Evolutionary conservation across 2,797 vertebrate species (phyloP), one percentile per base, ranked within the genome.

Genomic region (Podargus strigoides): DNA sequence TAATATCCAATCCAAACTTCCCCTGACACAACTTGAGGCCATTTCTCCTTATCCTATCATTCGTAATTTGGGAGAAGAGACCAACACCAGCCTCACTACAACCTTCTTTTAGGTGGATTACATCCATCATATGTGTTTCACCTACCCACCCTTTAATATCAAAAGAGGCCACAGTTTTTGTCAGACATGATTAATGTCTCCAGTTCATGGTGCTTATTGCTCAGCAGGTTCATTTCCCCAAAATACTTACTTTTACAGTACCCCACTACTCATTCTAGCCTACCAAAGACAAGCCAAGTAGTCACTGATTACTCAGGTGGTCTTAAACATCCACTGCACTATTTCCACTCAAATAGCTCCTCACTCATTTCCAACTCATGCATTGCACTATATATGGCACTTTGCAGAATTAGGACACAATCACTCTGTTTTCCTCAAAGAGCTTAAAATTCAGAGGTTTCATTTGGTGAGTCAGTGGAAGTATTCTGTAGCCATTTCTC

Each of bases 381-480:
- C 9, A 2, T 39, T 92, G 37, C 55, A 73, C 26, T 81, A 46
- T 44, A 86, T 41, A 73, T 49, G 56, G 63, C 37, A 39, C 42
- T 90, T 83, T 64, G 34, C 72, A 92, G 72, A 95, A 93, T 42
- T 55, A 90, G 53, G 79, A 58, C 46, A 44, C 56, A 85, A 67
- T 78, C 85, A 85, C 34, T 4, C 1, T 44, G 21, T 87, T 93
- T 87, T 91, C 69, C 69, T 93, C 62, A 86, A 66, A 93, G 66
- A 88, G 55, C 44, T 68, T 78, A 86, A 94, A 88, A 94, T 84
- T 90, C 85, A 69, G 46, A 62, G n/a, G 19, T 83, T 89, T 93
- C 62, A n/a, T 84, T 58, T 81, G 55, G 59, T 91, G 83, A 94
- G 70, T 91, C 85, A 93, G 59, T 90, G 73, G 58, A 95, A 94